Evolutionary conservation across 2,888 invertebrate species (phyloP).

Genomic region (Drosophila aldrichi): DNA sequence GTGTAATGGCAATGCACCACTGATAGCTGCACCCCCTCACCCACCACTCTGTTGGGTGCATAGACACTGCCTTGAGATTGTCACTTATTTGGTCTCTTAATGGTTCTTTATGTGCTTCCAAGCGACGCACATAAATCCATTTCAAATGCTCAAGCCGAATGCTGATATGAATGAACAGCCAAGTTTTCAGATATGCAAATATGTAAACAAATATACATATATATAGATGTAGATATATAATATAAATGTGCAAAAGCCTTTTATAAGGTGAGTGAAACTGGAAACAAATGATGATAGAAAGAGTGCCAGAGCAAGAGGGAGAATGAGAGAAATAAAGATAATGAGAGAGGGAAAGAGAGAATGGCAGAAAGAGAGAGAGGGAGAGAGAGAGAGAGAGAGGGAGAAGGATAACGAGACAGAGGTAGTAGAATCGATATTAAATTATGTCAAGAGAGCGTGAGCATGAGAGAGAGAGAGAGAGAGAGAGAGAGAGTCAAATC

Average conservation of each 20-base stretch:
- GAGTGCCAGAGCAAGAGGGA: neutral
- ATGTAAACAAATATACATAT: no score
- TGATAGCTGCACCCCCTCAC: slow-evolving; percentile 14
- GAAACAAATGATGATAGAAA: neutral
- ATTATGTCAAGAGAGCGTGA: no score
- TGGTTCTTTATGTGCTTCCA: slow-evolving; percentile 36
- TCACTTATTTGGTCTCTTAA: slow-evolving; percentile 40
- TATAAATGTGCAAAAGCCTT: neutral
- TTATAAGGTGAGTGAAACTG: neutral
- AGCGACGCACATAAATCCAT: slow-evolving; percentile 21
- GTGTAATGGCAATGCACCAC: slow-evolving; percentile 67
- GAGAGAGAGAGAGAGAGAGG: no score
- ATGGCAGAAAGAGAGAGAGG: no score
- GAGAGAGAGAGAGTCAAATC: no score
- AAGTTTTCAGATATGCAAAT: slow-evolving; percentile 1
- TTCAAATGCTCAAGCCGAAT: slow-evolving; percentile 7
- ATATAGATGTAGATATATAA: neutral
- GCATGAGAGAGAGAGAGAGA: no score
- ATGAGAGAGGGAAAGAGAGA: no score
- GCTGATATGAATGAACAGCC: neutral
- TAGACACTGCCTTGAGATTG: slow-evolving; percentile 58
- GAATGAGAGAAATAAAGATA: no score
- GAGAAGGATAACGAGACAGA: no score
- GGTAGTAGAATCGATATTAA: neutral
- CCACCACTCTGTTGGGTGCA: neutral